Conservation (phyloP, 2,888 invertebrate species). For the Netelia melanura region DNA sequence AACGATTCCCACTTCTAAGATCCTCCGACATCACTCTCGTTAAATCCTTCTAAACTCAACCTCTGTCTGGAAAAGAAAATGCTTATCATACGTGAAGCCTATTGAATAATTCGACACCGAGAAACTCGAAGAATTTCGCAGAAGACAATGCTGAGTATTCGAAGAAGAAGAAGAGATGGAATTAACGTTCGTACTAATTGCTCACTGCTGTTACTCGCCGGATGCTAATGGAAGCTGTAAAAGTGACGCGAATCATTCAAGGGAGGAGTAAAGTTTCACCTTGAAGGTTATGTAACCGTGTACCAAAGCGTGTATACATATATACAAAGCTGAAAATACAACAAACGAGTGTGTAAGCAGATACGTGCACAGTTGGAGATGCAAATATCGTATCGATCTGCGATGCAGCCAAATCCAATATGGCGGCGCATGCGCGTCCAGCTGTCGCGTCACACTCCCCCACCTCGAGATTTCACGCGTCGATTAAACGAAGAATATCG, state of each 20-base stretch:
- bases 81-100: not conserved
- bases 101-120: not conserved
- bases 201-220: slow-evolving; percentile 34
- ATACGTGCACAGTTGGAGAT: not conserved
- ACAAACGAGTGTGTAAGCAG: not conserved
- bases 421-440: slow-evolving; percentile 18
- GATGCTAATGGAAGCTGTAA: slow-evolving; percentile 61
- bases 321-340: not conserved
- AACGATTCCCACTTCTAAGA: slow-evolving; percentile 40
- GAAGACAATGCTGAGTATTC: not conserved
- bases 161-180: slow-evolving; percentile 61
- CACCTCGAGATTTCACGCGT: slow-evolving; percentile 42
- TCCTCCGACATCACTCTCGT: slow-evolving; percentile 35
- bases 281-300: slow-evolving; percentile 79
- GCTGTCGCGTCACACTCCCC: slow-evolving; percentile 37
- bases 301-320: slow-evolving; percentile 28
- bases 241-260: slow-evolving; percentile 60
- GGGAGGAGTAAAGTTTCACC: slow-evolving; percentile 76
- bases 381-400: slow-evolving; percentile 48
- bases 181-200: slow-evolving; percentile 71
- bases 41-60: slow-evolving; percentile 46
- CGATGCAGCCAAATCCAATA: slow-evolving; percentile 30
- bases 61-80: slow-evolving; percentile 49
- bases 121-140: not conserved
- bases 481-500: slow-evolving; percentile 33